Percentiles rank a stretch among this genome's conserved stretches.
phyloP scores from a whole-genome alignment of 2,113 vertebrate species.

The Ceyx margarethae region DNA sequence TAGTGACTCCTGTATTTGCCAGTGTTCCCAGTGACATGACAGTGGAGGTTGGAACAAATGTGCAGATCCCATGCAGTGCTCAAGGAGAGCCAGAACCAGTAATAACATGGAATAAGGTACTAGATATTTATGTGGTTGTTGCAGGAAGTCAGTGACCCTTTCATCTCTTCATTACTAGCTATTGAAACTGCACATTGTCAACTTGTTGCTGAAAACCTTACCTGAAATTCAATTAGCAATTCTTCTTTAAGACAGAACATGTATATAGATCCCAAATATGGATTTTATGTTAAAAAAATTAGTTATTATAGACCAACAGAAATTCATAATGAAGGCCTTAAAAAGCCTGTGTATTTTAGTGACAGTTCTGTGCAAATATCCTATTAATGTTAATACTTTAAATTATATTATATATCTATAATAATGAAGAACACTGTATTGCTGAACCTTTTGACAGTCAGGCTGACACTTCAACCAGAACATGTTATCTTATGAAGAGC shows the following conservation, averaged over 20 bases:
- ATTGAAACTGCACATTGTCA: background rate
- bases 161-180: background rate
- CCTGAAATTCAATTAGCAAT: background rate
- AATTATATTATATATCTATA: background rate
- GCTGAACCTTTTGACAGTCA: background rate
- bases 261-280: background rate
- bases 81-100: constrained; percentile 91
- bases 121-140: background rate
- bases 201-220: background rate
- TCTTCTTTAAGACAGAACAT: background rate
- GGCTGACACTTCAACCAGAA: background rate
- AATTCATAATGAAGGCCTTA: background rate
- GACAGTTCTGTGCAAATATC: background rate
- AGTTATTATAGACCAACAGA: background rate
- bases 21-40: constrained; percentile 92
- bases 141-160: background rate
- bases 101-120: constrained; percentile 99
- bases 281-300: background rate
- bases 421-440: background rate
- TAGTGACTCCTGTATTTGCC: constrained; percentile 95
- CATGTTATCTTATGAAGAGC: too few relatives aligned
- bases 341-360: background rate
- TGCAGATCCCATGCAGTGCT: constrained; percentile 93
- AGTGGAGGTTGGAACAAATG: constrained; percentile 89
- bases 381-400: background rate